A percentile compares a stretch with the other conserved stretches of the same genome.
Evolutionary conservation across 2,888 invertebrate genomes (phyloP).

Genomic region (Cenopis cana): DNA sequence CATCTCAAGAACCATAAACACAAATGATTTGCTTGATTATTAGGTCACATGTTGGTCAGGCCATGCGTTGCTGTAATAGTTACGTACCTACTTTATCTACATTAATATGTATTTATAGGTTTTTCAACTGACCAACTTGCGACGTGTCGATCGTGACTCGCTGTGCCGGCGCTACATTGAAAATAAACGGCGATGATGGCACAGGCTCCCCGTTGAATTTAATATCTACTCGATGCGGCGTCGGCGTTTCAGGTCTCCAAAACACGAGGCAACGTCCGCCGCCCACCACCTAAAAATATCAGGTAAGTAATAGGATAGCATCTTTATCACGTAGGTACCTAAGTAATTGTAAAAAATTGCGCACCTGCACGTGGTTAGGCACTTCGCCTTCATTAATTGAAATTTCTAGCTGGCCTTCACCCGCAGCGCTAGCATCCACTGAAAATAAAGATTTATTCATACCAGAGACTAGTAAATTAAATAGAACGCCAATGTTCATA

Average conservation of each 20-base stretch:
- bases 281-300: conserved; percentile 89
- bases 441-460: conserved; percentile 60
- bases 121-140: conserved; percentile 72
- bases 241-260: conserved; percentile 96
- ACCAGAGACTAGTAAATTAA: not conserved
- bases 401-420: conserved; percentile 99
- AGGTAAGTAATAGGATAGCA: not conserved
- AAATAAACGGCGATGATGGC: conserved; percentile 95
- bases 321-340: not conserved
- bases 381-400: conserved; percentile 99
- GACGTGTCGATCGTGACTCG: conserved; percentile 78
- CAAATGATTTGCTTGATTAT: no score
- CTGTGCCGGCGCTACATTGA: conserved; percentile 86
- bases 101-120: not conserved
- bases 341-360: conserved; percentile 23
- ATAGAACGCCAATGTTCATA: no score
- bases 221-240: conserved; percentile 96
- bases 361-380: conserved; percentile 96
- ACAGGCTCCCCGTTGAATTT: conserved; percentile 98
- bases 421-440: conserved; percentile 99
- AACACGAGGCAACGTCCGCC: conserved; percentile 97
- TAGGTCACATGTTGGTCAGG: no score
- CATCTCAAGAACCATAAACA: no score
- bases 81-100: not conserved
- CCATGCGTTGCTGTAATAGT: no score